Conservation (phyloP, 2,888 invertebrate species). For the Operophtera brumata region DNA sequence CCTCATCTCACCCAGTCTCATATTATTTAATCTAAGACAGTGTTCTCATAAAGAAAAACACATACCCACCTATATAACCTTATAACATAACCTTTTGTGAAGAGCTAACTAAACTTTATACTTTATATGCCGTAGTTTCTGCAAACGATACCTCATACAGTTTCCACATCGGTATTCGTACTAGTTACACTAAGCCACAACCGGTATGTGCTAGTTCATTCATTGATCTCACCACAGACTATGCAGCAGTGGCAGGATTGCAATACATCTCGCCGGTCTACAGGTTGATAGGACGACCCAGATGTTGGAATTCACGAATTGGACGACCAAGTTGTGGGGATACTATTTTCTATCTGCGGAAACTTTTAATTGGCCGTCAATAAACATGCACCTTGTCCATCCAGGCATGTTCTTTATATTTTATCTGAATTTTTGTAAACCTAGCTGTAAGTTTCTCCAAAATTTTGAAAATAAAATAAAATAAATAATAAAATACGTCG, state of each 20-base stretch:
- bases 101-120: background rate
- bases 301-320: background rate
- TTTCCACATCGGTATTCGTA: constrained; percentile 12
- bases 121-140: background rate
- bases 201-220: constrained; percentile 18
- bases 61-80: background rate
- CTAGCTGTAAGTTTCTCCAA: no score
- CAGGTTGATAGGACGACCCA: no score
- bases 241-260: background rate
- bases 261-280: background rate
- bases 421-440: no score
- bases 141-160: constrained; percentile 11
- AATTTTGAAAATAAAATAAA: no score
- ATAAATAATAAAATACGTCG: no score
- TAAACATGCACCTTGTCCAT: no score
- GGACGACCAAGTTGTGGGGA: background rate
- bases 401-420: no score
- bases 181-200: constrained; percentile 13
- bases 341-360: no score
- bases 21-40: no score
- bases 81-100: background rate
- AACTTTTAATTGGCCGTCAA: no score
- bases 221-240: constrained; percentile 14
- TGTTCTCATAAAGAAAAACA: no score
- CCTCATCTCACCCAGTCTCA: no score